Evolutionary conservation across 2,888 invertebrate genomes (phyloP).

Genomic region (Aromia moschata): DNA sequence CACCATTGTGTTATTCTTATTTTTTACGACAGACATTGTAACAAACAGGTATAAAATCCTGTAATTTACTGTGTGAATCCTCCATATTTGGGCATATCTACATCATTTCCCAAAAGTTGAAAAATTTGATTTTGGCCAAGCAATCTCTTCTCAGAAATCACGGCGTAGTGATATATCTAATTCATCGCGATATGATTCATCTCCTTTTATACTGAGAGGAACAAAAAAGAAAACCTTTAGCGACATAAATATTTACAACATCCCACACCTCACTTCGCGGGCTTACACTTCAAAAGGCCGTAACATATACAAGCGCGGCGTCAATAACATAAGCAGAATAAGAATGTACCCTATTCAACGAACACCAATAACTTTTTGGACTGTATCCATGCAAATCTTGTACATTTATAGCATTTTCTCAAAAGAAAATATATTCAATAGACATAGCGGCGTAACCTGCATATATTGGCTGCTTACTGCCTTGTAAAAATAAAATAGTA

Average conservation of each 20-base stretch:
- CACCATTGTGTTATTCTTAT: too few relatives aligned
- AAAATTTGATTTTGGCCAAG: too few relatives aligned
- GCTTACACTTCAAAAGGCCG: neutral
- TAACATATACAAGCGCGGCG: constrained; percentile 28
- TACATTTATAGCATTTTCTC: constrained; percentile 30
- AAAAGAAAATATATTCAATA: constrained; percentile 32
- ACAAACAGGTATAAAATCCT: too few relatives aligned
- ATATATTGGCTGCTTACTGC: constrained; percentile 28
- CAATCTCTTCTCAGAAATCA: too few relatives aligned
- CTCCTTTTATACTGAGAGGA: too few relatives aligned
- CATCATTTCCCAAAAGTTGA: too few relatives aligned
- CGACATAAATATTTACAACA: neutral
- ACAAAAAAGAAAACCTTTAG: too few relatives aligned
- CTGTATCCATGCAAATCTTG: constrained; percentile 37
- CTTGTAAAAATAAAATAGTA: constrained; percentile 18
- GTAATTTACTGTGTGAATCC: too few relatives aligned
- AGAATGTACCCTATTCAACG: constrained; percentile 26
- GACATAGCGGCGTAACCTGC: constrained; percentile 26
- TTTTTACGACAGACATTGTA: too few relatives aligned
- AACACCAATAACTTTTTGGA: constrained; percentile 34
- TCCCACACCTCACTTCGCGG: neutral
- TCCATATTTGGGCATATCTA: too few relatives aligned
- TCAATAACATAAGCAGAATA: constrained; percentile 32
- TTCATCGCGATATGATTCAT: too few relatives aligned
- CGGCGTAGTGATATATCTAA: too few relatives aligned